Percentiles rank a stretch among this genome's conserved stretches.
These are phyloP conservation scores for Melinaea menophilus DNA, from an alignment of 2,888 invertebrate genomes.

Conservation along the genomic window DNA sequence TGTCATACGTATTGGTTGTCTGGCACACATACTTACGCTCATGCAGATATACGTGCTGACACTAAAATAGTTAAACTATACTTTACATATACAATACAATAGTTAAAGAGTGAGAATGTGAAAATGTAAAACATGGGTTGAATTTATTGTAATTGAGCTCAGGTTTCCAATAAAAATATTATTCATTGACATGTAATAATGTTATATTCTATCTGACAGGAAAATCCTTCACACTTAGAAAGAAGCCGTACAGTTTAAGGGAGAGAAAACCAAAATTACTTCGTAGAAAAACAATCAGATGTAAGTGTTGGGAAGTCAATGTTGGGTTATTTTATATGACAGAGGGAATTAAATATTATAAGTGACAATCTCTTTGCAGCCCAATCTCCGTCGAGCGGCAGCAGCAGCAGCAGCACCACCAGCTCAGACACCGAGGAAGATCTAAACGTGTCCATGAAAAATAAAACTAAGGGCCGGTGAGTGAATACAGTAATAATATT, in stretches of 20 bases:
- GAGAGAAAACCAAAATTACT: conserved; percentile 73
- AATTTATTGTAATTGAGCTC: too few species aligned
- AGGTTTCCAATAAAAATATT: too few species aligned
- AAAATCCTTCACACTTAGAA: conserved; percentile 72
- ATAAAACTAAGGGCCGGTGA: conserved; percentile 71
- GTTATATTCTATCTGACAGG: conserved; percentile 41
- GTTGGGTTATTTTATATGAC: neutral
- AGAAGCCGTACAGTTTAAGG: conserved; percentile 70
- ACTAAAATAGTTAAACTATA: too few species aligned
- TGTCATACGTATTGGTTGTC: too few species aligned
- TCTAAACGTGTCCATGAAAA: conserved; percentile 75
- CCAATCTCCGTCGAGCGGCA: conserved; percentile 66
- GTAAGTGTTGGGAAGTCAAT: conserved; percentile 58
- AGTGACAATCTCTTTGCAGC: conserved; percentile 43
- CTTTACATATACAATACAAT: too few species aligned
- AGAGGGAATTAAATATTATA: neutral
- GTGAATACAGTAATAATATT: neutral
- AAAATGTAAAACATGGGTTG: too few species aligned
- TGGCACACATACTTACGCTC: too few species aligned
- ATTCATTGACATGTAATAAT: too few species aligned
- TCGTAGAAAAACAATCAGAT: conserved; percentile 70
- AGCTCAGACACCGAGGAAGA: conserved; percentile 71
- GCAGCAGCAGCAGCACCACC: conserved; percentile 59
- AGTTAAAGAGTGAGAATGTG: too few species aligned
- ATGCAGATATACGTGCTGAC: too few species aligned